These are phyloP conservation scores for Cephus rjabovi DNA, from an alignment of 2,888 invertebrate genomes.

Conservation along the genomic window DNA sequence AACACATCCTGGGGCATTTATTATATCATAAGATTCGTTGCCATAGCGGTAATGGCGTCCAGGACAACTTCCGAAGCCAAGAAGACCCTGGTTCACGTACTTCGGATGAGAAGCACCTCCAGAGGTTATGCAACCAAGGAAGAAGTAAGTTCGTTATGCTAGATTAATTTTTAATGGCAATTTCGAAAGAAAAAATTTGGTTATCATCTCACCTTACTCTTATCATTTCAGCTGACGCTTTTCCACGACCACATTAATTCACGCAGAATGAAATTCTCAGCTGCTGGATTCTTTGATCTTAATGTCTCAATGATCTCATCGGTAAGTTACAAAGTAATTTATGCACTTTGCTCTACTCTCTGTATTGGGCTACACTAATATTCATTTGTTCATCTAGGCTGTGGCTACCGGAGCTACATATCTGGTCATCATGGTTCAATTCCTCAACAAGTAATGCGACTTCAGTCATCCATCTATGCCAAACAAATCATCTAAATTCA, in stretches of 20 bases:
- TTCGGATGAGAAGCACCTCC: slow-evolving; percentile 1
- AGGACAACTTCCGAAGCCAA: slow-evolving; percentile 6
- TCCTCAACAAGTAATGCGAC: neutral
- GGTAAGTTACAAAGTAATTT: neutral
- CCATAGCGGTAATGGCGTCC: slow-evolving; percentile 12
- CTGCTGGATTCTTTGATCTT: slow-evolving; percentile 16
- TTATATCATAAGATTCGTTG: slow-evolving; percentile 10
- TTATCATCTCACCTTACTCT: slow-evolving; percentile 1
- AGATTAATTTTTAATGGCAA: neutral
- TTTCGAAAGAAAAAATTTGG: neutral
- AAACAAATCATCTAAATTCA: too few species aligned
- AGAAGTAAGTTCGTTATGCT: slow-evolving; percentile 2
- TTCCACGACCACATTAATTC: slow-evolving; percentile 15
- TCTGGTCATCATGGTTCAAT: neutral
- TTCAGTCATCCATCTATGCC: neutral
- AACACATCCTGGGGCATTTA: slow-evolving; percentile 13
- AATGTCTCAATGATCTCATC: slow-evolving; percentile 6
- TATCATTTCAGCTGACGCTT: neutral
- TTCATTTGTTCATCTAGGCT: neutral
- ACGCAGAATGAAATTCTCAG: slow-evolving; percentile 13
- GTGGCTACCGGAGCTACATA: neutral
- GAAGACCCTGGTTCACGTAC: slow-evolving; percentile 9
- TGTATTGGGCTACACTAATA: neutral
- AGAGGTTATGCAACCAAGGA: slow-evolving; percentile 12
- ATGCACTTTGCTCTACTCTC: neutral